phyloP scores from a whole-genome alignment of 1,140 invertebrate genomes.

The Helicorthomorpha holstii region DNA sequence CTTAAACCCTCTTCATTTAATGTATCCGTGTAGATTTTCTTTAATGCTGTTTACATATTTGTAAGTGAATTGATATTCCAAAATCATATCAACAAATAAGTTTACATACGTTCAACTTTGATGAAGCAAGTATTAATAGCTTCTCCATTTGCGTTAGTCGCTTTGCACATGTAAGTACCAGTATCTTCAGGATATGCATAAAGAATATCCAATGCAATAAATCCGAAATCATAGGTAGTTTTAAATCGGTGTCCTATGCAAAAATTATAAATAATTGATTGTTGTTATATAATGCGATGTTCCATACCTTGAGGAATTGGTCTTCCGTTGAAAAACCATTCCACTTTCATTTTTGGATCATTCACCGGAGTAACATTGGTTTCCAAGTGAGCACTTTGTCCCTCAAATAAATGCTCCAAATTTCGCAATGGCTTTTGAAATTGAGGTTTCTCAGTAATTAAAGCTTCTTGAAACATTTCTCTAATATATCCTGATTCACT shows the following conservation, averaged over 20 bases:
- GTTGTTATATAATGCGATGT: too few relatives aligned
- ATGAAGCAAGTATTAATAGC: conserved; percentile 70
- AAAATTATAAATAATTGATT: neutral
- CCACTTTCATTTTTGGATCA: conserved; percentile 85
- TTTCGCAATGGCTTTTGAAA: conserved; percentile 76
- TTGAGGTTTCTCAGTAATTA: conserved; percentile 63
- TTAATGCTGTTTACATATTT: conserved; percentile 55
- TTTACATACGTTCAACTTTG: conserved; percentile 49
- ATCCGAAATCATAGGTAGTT: conserved; percentile 37
- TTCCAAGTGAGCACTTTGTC: conserved; percentile 83
- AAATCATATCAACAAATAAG: neutral
- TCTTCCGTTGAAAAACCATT: conserved; percentile 85
- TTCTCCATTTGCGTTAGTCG: conserved; percentile 28
- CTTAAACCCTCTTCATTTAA: conserved; percentile 62
- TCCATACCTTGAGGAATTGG: conserved; percentile 67
- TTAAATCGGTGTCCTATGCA: conserved; percentile 35
- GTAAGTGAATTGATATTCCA: neutral
- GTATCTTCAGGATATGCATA: conserved; percentile 30
- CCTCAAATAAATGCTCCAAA: conserved; percentile 61
- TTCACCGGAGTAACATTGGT: conserved; percentile 85
- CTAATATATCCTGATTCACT: conserved; percentile 61
- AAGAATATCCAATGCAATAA: conserved; percentile 35
- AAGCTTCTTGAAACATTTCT: conserved; percentile 47
- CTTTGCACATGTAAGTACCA: conserved; percentile 31
- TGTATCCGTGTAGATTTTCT: conserved; percentile 66